A percentile compares a stretch with the other conserved stretches of the same genome.
Evolutionary conservation across 2,113 vertebrate genomes (phyloP).

Genomic region (Rhadina sibilatrix): DNA sequence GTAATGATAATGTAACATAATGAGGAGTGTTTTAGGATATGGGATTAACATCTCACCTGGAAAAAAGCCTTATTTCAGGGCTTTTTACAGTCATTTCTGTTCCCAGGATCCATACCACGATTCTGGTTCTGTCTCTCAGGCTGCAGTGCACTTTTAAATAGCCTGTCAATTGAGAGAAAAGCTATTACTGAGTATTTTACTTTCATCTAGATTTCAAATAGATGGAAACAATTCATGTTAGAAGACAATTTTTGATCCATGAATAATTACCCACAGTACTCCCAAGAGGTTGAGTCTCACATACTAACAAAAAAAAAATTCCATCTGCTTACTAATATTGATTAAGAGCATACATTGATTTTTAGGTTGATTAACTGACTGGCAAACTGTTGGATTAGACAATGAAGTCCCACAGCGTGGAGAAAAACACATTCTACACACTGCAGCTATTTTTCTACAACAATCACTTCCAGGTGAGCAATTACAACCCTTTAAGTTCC

Average conservation of each 20-base stretch:
- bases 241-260: neutral
- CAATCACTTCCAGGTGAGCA: neutral
- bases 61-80: neutral
- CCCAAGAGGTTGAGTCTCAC: neutral
- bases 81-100: neutral
- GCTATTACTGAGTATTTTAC: neutral
- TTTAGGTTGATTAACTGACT: neutral
- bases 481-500: neutral
- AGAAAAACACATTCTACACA: neutral
- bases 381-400: neutral
- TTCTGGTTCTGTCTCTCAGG: neutral
- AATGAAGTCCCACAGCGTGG: neutral
- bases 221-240: neutral
- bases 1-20: neutral
- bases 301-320: neutral
- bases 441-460: neutral
- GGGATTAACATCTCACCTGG: neutral
- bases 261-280: neutral
- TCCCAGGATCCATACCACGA: rapidly evolving
- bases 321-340: neutral
- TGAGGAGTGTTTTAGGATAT: neutral
- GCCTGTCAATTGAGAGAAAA: neutral
- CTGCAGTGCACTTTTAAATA: neutral
- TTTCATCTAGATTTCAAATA: neutral
- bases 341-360: neutral